These are phyloP conservation scores for Sebastes fasciatus DNA, from an alignment of 2,113 vertebrate species.

Conservation along the genomic window DNA sequence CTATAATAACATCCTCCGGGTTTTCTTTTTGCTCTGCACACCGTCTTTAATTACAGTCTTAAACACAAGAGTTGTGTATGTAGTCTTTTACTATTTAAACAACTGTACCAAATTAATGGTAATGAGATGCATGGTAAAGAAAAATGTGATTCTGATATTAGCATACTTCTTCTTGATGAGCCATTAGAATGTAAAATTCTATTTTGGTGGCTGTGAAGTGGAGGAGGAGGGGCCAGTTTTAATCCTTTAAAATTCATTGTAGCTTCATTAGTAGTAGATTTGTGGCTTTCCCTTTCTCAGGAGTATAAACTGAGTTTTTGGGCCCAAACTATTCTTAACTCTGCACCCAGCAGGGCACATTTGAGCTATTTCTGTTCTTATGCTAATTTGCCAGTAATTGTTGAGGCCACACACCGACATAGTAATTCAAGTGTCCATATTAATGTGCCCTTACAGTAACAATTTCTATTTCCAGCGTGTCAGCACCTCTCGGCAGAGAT, in stretches of 20 bases:
- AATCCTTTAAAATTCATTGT: constrained; percentile 43
- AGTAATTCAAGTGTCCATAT: constrained; percentile 76
- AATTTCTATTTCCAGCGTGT: constrained; percentile 76
- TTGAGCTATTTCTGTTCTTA: constrained; percentile 77
- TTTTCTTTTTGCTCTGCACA: constrained; percentile 12
- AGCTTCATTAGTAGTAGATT: constrained; percentile 34
- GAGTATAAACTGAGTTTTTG: constrained; percentile 49
- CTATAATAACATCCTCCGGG: constrained; percentile 18
- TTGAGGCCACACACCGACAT: constrained; percentile 70
- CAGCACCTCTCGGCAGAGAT: constrained; percentile 77
- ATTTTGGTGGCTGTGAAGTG: constrained; percentile 35
- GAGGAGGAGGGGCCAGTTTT: constrained; percentile 26
- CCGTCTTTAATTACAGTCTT: constrained; percentile 27
- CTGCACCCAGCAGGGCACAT: constrained; percentile 62
- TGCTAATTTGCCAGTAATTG: constrained; percentile 80
- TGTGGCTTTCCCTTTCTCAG: constrained; percentile 39
- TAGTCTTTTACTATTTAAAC: constrained; percentile 49
- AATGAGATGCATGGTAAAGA: constrained; percentile 52
- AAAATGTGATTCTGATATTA: constrained; percentile 32
- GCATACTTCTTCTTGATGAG: constrained; percentile 44
- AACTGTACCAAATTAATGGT: constrained; percentile 49
- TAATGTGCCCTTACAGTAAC: constrained; percentile 76
- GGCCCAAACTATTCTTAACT: constrained; percentile 74
- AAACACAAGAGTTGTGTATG: constrained; percentile 28
- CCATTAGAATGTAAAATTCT: constrained; percentile 38